Conservation (phyloP, 2,888 invertebrate genomes). For the Halictus ligatus region DNA sequence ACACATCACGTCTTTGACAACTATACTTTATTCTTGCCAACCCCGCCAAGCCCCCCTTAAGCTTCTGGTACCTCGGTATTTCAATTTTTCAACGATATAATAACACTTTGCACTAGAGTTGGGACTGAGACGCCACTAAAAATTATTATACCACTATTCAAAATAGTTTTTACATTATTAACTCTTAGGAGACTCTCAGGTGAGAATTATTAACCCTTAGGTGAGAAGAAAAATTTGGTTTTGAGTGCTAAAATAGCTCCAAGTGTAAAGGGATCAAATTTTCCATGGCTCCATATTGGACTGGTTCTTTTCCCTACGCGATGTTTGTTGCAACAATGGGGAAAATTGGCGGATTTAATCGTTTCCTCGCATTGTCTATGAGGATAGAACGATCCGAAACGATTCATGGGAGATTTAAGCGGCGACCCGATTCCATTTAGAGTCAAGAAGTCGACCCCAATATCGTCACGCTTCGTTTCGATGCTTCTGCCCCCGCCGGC, state of each 20-base stretch:
- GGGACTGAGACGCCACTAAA: not conserved
- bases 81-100: no score
- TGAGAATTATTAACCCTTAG: no score
- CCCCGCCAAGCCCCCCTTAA: no score
- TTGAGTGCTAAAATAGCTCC: not conserved
- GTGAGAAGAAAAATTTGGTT: not conserved
- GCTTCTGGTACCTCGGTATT: no score
- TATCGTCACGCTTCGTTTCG: slow-evolving; percentile 78
- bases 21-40: no score
- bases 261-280: not conserved
- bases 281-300: not conserved
- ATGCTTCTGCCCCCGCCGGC: slow-evolving; percentile 48
- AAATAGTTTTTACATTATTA: not conserved
- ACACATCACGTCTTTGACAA: no score
- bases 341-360: not conserved
- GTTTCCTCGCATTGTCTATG: not conserved
- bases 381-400: slow-evolving; percentile 9
- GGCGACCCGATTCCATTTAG: slow-evolving; percentile 76
- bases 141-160: not conserved
- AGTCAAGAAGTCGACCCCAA: slow-evolving; percentile 75
- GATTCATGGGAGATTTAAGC: slow-evolving; percentile 46
- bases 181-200: no score
- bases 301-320: not conserved
- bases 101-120: no score
- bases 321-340: not conserved